Evolutionary conservation across 2,113 vertebrate genomes (phyloP).

Genomic region (Platanista minor): DNA sequence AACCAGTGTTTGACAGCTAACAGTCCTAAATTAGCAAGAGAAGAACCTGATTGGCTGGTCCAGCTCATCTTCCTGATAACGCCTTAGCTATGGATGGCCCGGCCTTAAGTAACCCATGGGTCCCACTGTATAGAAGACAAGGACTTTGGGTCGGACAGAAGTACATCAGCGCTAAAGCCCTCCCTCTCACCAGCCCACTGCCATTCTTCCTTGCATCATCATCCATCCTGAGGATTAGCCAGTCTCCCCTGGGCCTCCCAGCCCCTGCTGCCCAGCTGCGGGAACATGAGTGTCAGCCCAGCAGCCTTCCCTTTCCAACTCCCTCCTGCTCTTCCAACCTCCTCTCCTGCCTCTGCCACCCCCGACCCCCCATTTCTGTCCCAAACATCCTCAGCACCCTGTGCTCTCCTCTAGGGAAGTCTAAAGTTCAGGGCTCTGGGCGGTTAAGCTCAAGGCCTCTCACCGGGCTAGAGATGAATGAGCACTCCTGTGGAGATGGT

Average conservation of each 20-base stretch:
- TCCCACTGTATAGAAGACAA: neutral
- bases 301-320: neutral
- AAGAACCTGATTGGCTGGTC: neutral
- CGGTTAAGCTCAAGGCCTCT: slow-evolving; percentile 23
- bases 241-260: neutral
- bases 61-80: neutral
- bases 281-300: too few species aligned
- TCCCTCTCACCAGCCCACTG: neutral
- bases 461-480: neutral
- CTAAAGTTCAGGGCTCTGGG: slow-evolving; percentile 46
- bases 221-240: neutral
- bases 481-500: neutral
- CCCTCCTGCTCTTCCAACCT: neutral
- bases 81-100: neutral
- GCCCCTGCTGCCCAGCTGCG: neutral
- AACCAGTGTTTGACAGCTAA: neutral
- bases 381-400: neutral
- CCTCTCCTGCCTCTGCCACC: neutral
- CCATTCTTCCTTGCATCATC: neutral
- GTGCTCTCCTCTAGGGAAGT: neutral
- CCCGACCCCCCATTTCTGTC: neutral
- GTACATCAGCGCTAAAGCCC: neutral
- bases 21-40: neutral
- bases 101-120: neutral
- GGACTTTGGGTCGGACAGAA: neutral